Base-by-base conservation (phyloP, 2,113 vertebrate genomes). In the Carlito syrichta region DNA sequence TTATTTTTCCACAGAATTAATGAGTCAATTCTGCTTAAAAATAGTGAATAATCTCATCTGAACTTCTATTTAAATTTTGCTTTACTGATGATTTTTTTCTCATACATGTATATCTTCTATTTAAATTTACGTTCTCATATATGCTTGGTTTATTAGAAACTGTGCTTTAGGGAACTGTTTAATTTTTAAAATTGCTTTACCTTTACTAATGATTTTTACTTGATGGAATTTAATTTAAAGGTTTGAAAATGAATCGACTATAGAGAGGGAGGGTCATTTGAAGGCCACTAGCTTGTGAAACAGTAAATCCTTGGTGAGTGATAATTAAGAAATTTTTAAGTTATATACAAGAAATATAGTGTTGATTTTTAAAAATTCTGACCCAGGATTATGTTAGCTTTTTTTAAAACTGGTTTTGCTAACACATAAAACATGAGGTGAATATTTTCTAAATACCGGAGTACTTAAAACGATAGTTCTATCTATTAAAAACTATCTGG, bases 61-160 rank as follows among this genome's bases (percentile, higher is more conserved):
- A 96, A 48, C 16, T 81, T 92, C 48, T 89, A 35, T 40, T 93
- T 32, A 93, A 82, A 93, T 81, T 89, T 79, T 82, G 45, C n/a
- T 71, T 9, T 62, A 43, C 38, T 43, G 3, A 85, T 86, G 73
- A n/a, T 25, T 62, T 86, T 95, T 92, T 69, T 14, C 48, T 74
- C 22, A 76, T 76, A 69, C 40, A 50, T 77, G 86, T 89, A 43
- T 85, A 58, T 27, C 8, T 82, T 92, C 17, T 35, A 82, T 62
- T 93, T 82, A 32, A 76, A 93, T 89, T 88, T 48, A 62, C 48
- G 66, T 94, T 92, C 74, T 86, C 35, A 50, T 82, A 60, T 77
- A 92, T 35, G 27, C 12, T 84, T 66, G 14, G 3, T 23, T 88
- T 89, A 79, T 89, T 89, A 62, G n/a, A 94, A 96, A 92, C 32